Evolutionary conservation across 2,113 vertebrate genomes (phyloP), one percentile per base, ranked within the genome.

Genomic region (Tautogolabrus adspersus): DNA sequence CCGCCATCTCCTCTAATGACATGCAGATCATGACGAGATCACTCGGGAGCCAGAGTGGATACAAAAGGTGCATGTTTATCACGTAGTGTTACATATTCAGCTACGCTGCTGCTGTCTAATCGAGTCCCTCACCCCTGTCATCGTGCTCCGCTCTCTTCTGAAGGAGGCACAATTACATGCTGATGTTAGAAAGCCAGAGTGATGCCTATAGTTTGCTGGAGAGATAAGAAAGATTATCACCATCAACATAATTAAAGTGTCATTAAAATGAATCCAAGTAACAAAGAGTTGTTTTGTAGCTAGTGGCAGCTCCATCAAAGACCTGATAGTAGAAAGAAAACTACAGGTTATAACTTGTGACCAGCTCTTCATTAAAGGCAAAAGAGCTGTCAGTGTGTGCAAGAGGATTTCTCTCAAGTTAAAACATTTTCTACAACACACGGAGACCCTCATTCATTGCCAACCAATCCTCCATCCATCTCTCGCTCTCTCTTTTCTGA

Each of bases 371-470:
- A 55, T 19, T 2, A 47, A 30, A 85, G 40, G 44, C 26, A 62
- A 63, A 57, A 54, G 54, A 64, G 46, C 66, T n/a, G 38, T 72
- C 42, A 65, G 34, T 66, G 38, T 37, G 52, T 51, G 13, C 6
- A 13, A 61, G 26, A 76, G 72, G 54, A 75, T 21, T 19, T 67
- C 44, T 47, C 6, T 83, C 52, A 59, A 72, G 69, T 65, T 81
- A 85, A 83, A 81, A 75, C 63, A 78, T 83, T 73, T 82, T 70
- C 60, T 60, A 52, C 69, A 51, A 64, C 52, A 55, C 49, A 65
- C 2, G 1, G 22, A 57, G 70, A 67, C 76, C 34, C 62, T 79
- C 37, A 66, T 57, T 84, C 56, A 76, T 51, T 58, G 37, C 42
- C 55, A 60, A 56, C 12, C 8, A 9, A 51, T 59, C 23, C 74